Base-by-base conservation (phyloP, 2,888 invertebrate genomes). In the Buathra laborator region DNA sequence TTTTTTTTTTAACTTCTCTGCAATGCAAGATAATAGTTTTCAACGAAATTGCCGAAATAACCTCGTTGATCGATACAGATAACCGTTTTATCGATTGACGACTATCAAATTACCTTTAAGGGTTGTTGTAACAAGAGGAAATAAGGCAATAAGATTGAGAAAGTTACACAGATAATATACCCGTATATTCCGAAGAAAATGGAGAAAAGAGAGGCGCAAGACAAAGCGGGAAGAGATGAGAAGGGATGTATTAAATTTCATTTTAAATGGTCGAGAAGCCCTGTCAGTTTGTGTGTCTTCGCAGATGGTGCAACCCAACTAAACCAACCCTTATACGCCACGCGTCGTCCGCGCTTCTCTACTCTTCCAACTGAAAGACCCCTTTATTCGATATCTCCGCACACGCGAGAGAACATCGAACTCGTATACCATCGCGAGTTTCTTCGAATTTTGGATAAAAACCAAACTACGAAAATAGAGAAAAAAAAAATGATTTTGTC, bases 251-350 rank as follows among this genome's bases (percentile, higher is more conserved):
- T 86, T 82, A 85, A 85, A 86, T 86, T 86, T 86, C 85, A 86
- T 86, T 86, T 86, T 86, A 85, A 86, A 86, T 77, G 82, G 86
- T 82, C 79, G 79, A 83, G 72, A 81, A 53, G 75, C 78, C 80
- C 84, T 80, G 86, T 86, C 86, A 82, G 81, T 85, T 82, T 72
- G 76, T 79, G 82, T 85, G 86, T 86, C 86, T 86, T 85, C 85
- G 84, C 86, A 86, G 86, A 86, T 86, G 86, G 75, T 74, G 84
- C 86, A 76, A 80, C 67, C 86, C 76, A 14, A 76, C 71, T 29
- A 43, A 74, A 44, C 51, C 78, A 19, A 68, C 83, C 62, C 83
- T 70, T 53, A 56, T 82, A 68, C 59, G 78, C 59, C 72, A 62
- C 43, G 74, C 67, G 56, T 72, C 67, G 46, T 74, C 59, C 67